phyloP scores from a whole-genome alignment of 2,797 vertebrate species.

The Etheostoma perlongum region DNA sequence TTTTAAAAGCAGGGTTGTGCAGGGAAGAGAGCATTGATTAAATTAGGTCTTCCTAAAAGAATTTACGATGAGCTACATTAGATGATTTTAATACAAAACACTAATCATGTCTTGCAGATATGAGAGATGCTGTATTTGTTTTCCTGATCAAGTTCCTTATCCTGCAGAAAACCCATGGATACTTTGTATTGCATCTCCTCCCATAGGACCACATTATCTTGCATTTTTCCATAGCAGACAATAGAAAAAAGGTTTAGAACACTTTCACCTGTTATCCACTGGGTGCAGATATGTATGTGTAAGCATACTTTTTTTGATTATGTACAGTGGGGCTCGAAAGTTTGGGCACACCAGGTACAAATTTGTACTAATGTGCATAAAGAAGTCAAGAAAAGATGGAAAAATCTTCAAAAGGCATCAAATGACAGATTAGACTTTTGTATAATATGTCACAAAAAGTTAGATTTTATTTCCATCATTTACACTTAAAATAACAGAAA shows the following conservation, averaged over 20 bases:
- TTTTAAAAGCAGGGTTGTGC: too few relatives aligned
- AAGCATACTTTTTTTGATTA: slow-evolving; percentile 63
- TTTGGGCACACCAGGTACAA: too few relatives aligned
- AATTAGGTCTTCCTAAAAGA: too few relatives aligned
- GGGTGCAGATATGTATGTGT: slow-evolving; percentile 63
- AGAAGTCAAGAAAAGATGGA: too few relatives aligned
- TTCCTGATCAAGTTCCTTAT: slow-evolving; percentile 54
- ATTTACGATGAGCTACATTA: not conserved
- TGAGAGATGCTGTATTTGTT: slow-evolving; percentile 49
- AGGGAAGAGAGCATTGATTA: too few relatives aligned
- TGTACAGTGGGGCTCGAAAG: too few relatives aligned
- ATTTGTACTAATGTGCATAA: too few relatives aligned
- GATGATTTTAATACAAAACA: slow-evolving; percentile 34
- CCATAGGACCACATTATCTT: slow-evolving; percentile 67
- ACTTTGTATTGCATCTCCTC: slow-evolving; percentile 43
- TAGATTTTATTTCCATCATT: too few relatives aligned
- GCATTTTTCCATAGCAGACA: slow-evolving; percentile 59
- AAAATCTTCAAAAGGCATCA: too few relatives aligned
- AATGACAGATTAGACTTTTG: too few relatives aligned
- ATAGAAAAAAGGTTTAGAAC: slow-evolving; percentile 53
- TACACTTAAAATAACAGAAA: too few relatives aligned
- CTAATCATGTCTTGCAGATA: slow-evolving; percentile 46
- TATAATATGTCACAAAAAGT: too few relatives aligned
- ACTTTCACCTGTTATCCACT: slow-evolving; percentile 63
- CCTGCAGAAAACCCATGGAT: slow-evolving; percentile 49